Evolutionary conservation across 1,140 invertebrate genomes (phyloP), one percentile per base, ranked within the genome.

Genomic region (Diachasma alloeum): DNA sequence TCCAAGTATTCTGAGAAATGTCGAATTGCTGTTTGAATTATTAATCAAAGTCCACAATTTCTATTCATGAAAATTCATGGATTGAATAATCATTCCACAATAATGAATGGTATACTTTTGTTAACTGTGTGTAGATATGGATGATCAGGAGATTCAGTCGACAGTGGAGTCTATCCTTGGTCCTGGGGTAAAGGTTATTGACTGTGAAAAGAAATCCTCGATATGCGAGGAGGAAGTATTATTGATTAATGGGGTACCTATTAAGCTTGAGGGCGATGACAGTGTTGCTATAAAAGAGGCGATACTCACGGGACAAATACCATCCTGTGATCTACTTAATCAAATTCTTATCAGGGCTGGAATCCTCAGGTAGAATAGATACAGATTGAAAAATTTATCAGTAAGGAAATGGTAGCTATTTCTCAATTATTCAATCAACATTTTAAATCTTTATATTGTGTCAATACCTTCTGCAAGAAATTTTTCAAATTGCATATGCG

Each of bases 151-250:
- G 85, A 94, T 95, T 73, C 93, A 94, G 82, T 94, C 94, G 79
- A 94, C 94, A 56, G 94, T 95, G 39, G 94, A 95, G 86, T 93
- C 93, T 72, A 92, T 95, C 67, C 92, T 95, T 70, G 94, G 94
- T 74, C 94, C 93, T 74, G 93, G 93, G 39, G 93, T 92, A 9
- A 93, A 93, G 87, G 93, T 95, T 69, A 91, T 95, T 53, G 94
- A 95, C 85, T 95, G 94, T 84, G 93, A 95, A 82, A 94, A 94
- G 77, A 93, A 93, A 74, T 94, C 93, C 1, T 92, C 91, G 53
- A 92, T 94, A 44, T 91, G 92, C 69, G 93, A 94, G 86, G 93
- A 95, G 82, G 94, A 95, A 87, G 92, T 95, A 74, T 86, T 95
- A 37, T 89, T 94, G 81, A 94, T 95, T 79, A 95, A 95, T 84